Evolutionary conservation across 2,888 invertebrate genomes (phyloP).

Genomic region (Rhamphomyia laevipes): DNA sequence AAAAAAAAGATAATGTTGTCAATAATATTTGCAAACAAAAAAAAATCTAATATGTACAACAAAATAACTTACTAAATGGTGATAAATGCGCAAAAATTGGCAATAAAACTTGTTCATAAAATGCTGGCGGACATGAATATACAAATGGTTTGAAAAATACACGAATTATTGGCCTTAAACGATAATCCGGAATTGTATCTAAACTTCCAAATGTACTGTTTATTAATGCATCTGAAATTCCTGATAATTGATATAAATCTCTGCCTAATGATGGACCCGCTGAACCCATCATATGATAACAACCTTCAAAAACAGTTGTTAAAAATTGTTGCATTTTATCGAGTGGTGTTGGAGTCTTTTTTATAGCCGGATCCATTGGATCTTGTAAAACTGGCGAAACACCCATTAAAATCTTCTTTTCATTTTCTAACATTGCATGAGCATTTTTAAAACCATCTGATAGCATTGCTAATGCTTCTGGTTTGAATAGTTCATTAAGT

Average conservation of each 20-base stretch:
- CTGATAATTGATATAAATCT: constrained; percentile 70
- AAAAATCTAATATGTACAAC: neutral
- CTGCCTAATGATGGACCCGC: constrained; percentile 70
- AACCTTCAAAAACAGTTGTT: constrained; percentile 65
- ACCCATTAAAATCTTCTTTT: constrained; percentile 64
- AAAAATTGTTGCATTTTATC: constrained; percentile 79
- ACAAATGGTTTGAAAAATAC: constrained; percentile 78
- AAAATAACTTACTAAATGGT: constrained; percentile 59
- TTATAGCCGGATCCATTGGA: constrained; percentile 38
- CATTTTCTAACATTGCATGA: constrained; percentile 60
- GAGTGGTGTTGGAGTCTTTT: constrained; percentile 45
- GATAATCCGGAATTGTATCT: constrained; percentile 69
- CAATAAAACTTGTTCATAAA: constrained; percentile 61
- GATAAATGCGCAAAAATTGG: constrained; percentile 68
- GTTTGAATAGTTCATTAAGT: constrained; percentile 68
- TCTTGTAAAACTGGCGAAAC: constrained; percentile 39
- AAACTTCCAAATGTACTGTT: constrained; percentile 43
- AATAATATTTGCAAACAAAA: neutral
- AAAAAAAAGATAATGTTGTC: constrained; percentile 4
- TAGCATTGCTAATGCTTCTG: constrained; percentile 49
- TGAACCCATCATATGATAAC: constrained; percentile 68
- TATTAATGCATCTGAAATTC: constrained; percentile 60
- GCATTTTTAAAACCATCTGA: constrained; percentile 58
- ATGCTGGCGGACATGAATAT: constrained; percentile 72
- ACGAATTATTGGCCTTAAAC: constrained; percentile 69